phyloP scores from a whole-genome alignment of 2,888 invertebrate species.

The Campoplex nolae region DNA sequence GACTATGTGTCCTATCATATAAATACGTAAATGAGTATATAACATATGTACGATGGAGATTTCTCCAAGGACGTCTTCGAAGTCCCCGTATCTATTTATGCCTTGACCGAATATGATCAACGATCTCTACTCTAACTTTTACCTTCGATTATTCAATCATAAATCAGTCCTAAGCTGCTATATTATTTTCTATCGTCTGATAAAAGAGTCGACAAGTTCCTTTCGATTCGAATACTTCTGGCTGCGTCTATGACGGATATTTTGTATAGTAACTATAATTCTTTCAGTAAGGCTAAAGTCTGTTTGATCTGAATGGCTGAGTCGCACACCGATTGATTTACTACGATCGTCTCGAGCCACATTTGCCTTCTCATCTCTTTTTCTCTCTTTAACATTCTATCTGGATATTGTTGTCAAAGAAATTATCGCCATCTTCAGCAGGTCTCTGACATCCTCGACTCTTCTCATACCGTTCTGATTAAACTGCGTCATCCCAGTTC shows the following conservation, averaged over 20 bases:
- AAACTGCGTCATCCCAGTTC: conserved; percentile 58
- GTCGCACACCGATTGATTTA: conserved; percentile 73
- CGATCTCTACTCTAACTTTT: not conserved
- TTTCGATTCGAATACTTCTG: conserved; percentile 39
- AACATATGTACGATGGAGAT: not conserved
- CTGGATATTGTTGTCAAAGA: conserved; percentile 70
- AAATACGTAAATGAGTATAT: not conserved
- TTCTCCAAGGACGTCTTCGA: conserved; percentile 33
- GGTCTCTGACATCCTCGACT: conserved; percentile 57
- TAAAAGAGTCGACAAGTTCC: conserved; percentile 31
- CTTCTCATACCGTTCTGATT: conserved; percentile 30
- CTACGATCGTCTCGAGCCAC: conserved; percentile 58
- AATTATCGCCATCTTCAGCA: conserved; percentile 55
- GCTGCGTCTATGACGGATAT: conserved; percentile 46
- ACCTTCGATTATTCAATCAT: conserved; percentile 47
- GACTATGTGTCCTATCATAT: conserved; percentile 21
- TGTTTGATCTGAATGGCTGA: conserved; percentile 65
- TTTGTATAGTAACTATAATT: conserved; percentile 47
- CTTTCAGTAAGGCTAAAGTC: conserved; percentile 52
- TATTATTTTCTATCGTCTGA: conserved; percentile 19
- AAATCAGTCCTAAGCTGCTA: conserved; percentile 35
- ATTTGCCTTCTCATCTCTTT: conserved; percentile 19
- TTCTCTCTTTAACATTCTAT: conserved; percentile 25
- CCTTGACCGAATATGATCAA: conserved; percentile 52
- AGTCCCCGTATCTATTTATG: not conserved